These are phyloP conservation scores for Antechinus flavipes DNA, from an alignment of 2,113 vertebrate genomes.

Conservation along the genomic window DNA sequence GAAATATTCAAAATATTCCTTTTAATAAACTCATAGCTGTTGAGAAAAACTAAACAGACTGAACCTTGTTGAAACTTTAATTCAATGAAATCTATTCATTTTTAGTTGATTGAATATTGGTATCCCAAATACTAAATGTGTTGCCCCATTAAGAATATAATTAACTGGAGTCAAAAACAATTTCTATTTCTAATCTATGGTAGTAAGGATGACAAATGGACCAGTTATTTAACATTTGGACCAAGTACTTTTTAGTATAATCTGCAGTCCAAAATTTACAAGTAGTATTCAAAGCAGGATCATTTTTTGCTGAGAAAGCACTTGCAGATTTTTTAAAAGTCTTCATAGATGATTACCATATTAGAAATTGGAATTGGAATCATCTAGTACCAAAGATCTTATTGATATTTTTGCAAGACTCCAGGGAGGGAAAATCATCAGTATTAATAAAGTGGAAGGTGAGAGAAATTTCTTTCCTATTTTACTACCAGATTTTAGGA, in stretches of 20 bases:
- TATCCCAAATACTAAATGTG: background rate
- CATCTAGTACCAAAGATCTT: background rate
- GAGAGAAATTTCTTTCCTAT: background rate
- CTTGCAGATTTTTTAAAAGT: slow-evolving; percentile 11
- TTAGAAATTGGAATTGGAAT: slow-evolving; percentile 2
- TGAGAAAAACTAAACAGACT: background rate
- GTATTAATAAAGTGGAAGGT: background rate
- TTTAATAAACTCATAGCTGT: fast-evolving
- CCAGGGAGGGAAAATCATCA: background rate
- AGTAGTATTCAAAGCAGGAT: background rate
- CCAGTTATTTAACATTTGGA: slow-evolving; percentile 39
- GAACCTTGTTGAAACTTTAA: background rate
- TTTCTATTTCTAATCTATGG: background rate
- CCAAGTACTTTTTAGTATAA: background rate
- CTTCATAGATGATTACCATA: background rate
- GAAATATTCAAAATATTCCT: background rate
- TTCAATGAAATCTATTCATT: background rate
- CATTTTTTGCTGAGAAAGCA: background rate
- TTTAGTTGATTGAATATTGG: background rate
- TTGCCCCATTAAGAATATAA: background rate
- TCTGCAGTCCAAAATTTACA: background rate
- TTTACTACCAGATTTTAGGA: background rate
- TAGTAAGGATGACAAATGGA: background rate
- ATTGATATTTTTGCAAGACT: background rate
- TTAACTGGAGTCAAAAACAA: background rate